Evolutionary conservation across 2,888 invertebrate genomes (phyloP), one percentile per base, ranked within the genome.

Genomic region (Agrilus biguttatus): DNA sequence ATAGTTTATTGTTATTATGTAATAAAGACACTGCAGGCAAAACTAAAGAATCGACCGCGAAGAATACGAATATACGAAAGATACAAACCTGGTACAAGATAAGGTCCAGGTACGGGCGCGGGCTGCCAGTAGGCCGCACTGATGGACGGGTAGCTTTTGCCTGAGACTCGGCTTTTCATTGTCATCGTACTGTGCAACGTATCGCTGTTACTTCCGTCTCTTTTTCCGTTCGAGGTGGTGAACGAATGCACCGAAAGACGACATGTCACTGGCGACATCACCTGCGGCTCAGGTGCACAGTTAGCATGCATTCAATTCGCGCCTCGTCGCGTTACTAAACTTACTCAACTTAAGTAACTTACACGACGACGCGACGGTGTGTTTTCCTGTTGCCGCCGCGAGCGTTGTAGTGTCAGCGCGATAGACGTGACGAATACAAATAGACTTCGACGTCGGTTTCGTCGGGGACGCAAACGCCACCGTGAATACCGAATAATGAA

Each of bases 101-200:
- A 85, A 59, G 84, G 85, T 62, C 80, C 80, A 56, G 81, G 80
- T 68, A 79, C 80, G 51, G 83, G 77, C 59, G 84, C 80, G 52
- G 85, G 83, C 60, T 84, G 78, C 85, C 85, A 86, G 70, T 86
- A 85, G 63, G 84, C 81, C 65, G 83, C 78, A 67, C 80, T 81
- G 73, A 85, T 85, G 57, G 84, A 75, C 63, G 85, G 85, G 72
- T 86, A 86, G 42, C 52, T 40, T 43, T 50, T 50, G 43, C 46
- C 51, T 38, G 53, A 47, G 43, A 59, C 52, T 48, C 65, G 57
- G 53, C 62, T 65, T 58, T 64, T 66, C 65, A 65, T 65, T 52
- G 55, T 45, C 55, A 52, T 52, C 45, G 44, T 45, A 23, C 23
- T 23, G 23, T 23, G 23, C 46, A 12, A 39, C 10, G n/a, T 14